These are phyloP conservation scores for Drosophila sproati DNA, from an alignment of 1,140 invertebrate species.

Conservation along the genomic window DNA sequence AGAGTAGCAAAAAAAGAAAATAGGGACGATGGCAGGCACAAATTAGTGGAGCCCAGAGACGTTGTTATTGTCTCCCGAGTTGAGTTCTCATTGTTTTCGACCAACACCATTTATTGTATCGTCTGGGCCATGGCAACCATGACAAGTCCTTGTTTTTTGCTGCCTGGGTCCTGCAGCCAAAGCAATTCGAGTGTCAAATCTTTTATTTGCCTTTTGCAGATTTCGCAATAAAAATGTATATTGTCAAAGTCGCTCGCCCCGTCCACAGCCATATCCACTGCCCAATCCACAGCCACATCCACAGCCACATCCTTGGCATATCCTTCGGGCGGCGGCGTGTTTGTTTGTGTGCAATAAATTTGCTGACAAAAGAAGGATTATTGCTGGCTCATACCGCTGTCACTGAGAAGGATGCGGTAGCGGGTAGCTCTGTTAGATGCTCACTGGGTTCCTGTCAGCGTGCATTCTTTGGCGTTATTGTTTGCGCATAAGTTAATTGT, in stretches of 20 bases:
- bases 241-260: slow-evolving; percentile 60
- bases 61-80: slow-evolving; percentile 31
- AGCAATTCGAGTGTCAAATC: slow-evolving; percentile 83
- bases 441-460: slow-evolving; percentile 66
- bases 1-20: not conserved
- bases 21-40: slow-evolving; percentile 39
- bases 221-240: slow-evolving; percentile 80
- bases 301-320: slow-evolving; percentile 15
- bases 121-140: not conserved
- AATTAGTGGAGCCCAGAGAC: slow-evolving; percentile 54
- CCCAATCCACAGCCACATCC: not conserved
- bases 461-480: slow-evolving; percentile 80
- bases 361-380: slow-evolving; percentile 83
- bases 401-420: slow-evolving; percentile 49
- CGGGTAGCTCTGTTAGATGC: slow-evolving; percentile 40
- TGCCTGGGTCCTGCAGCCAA: slow-evolving; percentile 43
- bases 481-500: slow-evolving; percentile 83
- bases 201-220: slow-evolving; percentile 83
- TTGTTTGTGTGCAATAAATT: slow-evolving; percentile 82
- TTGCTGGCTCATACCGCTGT: slow-evolving; percentile 71
- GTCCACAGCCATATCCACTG: not conserved
- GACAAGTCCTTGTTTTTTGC: not conserved
- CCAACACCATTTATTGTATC: not conserved
- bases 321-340: slow-evolving; percentile 56
- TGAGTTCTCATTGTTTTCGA: slow-evolving; percentile 14